Evolutionary conservation across 2,888 invertebrate genomes (phyloP).

Genomic region (Pyrrhosoma nymphula): DNA sequence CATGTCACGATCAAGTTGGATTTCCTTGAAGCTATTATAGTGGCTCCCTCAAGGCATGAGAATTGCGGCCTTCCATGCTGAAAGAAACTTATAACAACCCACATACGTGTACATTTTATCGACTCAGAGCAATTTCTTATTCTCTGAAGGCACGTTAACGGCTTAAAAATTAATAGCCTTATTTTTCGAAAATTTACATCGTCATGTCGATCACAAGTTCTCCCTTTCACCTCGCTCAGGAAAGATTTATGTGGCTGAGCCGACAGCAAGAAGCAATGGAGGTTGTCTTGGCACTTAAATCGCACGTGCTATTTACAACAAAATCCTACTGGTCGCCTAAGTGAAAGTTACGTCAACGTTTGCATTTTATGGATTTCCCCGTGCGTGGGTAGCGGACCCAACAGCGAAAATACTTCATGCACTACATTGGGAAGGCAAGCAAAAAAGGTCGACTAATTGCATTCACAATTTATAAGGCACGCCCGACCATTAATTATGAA

Average conservation of each 20-base stretch:
- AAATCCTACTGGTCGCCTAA: background rate
- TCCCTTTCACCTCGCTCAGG: background rate
- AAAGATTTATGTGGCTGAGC: background rate
- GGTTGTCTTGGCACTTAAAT: background rate
- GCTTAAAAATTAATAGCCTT: background rate
- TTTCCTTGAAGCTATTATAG: background rate
- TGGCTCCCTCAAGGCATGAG: background rate
- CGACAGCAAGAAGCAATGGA: background rate
- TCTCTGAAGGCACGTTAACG: background rate
- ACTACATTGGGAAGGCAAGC: background rate
- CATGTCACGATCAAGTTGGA: background rate
- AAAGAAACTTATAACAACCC: background rate
- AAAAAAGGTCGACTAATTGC: conserved; percentile 29
- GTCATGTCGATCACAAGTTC: background rate
- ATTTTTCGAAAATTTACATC: background rate
- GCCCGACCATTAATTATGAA: background rate
- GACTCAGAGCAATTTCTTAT: background rate
- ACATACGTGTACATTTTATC: background rate
- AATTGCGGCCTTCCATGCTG: background rate
- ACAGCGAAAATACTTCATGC: background rate
- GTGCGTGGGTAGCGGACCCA: background rate
- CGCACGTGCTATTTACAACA: background rate
- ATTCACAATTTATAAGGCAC: background rate
- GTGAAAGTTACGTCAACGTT: background rate
- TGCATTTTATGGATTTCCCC: background rate